A percentile compares a stretch with the other conserved stretches of the same genome.
Conservation (phyloP, 2,797 vertebrate genomes). For the Menidia menidia region DNA sequence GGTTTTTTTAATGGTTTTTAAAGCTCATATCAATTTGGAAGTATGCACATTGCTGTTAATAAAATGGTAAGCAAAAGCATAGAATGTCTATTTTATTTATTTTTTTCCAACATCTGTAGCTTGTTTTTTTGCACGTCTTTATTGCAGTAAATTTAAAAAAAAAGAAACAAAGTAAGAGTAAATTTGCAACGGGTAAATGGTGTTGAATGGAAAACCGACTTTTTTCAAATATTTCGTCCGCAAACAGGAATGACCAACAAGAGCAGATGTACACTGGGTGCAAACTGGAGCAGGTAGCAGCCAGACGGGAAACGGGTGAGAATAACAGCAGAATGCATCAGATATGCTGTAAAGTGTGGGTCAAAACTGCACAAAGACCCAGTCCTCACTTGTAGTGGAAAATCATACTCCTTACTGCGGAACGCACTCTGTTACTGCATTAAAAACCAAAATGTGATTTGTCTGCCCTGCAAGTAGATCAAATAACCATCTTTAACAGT, state of each 20-base stretch:
- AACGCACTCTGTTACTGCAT: constrained; percentile 28
- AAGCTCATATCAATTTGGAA: constrained; percentile 81
- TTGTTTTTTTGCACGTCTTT: not conserved
- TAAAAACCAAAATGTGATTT: constrained; percentile 44
- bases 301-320: not conserved
- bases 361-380: constrained; percentile 6
- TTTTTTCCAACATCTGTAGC: too few relatives aligned
- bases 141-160: too few relatives aligned
- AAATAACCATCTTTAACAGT: constrained; percentile 20
- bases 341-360: not conserved
- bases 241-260: too few relatives aligned
- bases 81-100: not conserved
- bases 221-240: too few relatives aligned
- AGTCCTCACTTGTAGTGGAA: constrained; percentile 9
- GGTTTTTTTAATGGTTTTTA: constrained; percentile 72
- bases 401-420: not conserved
- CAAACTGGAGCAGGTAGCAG: not conserved
- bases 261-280: not conserved
- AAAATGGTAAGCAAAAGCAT: constrained; percentile 72
- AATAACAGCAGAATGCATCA: not conserved
- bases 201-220: not conserved
- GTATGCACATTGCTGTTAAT: constrained; percentile 84
- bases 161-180: not conserved
- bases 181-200: not conserved
- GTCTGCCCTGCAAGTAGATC: not conserved